Conservation (phyloP, 1,140 invertebrate species). For the Contarinia nasturtii region DNA sequence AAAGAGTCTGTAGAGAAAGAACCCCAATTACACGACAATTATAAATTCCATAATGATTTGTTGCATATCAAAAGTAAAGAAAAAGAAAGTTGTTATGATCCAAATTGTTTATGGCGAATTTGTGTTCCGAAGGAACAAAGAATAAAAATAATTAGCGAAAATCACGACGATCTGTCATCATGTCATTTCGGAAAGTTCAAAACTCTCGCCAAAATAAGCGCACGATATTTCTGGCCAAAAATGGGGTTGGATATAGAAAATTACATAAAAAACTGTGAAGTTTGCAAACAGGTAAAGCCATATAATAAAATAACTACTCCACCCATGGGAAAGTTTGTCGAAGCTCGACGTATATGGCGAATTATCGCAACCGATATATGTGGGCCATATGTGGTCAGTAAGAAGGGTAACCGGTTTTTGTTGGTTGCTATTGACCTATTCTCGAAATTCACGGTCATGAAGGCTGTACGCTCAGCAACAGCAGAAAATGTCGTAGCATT, state of each 20-base stretch:
- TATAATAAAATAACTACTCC: constrained; percentile 10
- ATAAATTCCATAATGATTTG: constrained; percentile 2
- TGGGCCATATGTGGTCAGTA: constrained; percentile 3
- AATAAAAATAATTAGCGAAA: not conserved
- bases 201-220: not conserved
- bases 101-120: not conserved
- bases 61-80: not conserved
- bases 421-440: constrained; percentile 4
- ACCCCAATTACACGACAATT: constrained; percentile 4
- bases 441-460: constrained; percentile 1
- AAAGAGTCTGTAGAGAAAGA: not conserved
- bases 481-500: not conserved
- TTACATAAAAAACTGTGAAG: constrained; percentile 11
- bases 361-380: constrained; percentile 2
- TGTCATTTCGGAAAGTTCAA: not conserved
- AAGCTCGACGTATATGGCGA: constrained; percentile 3
- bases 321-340: constrained; percentile 5
- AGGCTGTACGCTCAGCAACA: constrained; percentile 1
- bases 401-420: constrained; percentile 3
- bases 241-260: constrained; percentile 4
- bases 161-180: not conserved
- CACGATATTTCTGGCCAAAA: not conserved
- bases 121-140: not conserved
- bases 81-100: not conserved
- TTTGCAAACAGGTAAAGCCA: constrained; percentile 7